These are phyloP conservation scores for Pachyseris speciosa DNA, from an alignment of 64 coral and sea anemone species.

Conservation along the genomic window DNA sequence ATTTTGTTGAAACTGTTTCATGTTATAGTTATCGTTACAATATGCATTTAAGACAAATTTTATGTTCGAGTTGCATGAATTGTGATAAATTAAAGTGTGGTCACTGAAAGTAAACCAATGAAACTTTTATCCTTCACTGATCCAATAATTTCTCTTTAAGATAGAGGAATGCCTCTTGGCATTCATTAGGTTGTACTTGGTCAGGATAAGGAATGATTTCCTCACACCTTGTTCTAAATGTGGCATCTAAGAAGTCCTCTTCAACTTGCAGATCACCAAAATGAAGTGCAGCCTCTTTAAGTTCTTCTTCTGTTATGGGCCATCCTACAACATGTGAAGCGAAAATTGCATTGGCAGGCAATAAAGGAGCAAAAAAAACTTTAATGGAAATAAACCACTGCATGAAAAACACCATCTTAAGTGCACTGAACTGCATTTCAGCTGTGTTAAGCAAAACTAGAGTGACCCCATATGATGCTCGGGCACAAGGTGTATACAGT, in stretches of 20 bases:
- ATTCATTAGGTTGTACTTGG: background rate
- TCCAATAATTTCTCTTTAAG: background rate
- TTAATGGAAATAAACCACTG: too few relatives aligned
- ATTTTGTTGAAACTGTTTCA: conserved; percentile 8
- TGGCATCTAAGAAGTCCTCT: conserved; percentile 16
- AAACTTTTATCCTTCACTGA: background rate
- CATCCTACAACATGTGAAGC: conserved; percentile 15
- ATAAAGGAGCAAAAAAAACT: background rate
- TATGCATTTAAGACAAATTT: background rate
- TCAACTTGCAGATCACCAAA: conserved; percentile 24
- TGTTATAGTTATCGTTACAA: background rate
- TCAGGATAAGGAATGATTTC: background rate
- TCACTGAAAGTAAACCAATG: background rate
- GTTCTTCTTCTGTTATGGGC: conserved; percentile 50
- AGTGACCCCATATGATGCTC: too few relatives aligned
- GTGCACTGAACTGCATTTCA: too few relatives aligned
- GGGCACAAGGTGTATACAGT: background rate
- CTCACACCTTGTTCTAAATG: conserved; percentile 34
- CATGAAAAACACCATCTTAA: too few relatives aligned
- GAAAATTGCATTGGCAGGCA: background rate
- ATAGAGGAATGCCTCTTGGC: background rate
- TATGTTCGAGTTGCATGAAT: background rate
- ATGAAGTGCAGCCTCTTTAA: conserved; percentile 39
- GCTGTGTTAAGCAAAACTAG: too few relatives aligned
- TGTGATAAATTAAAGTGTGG: background rate